These are phyloP conservation scores for Scaptomyza polygonia DNA, from an alignment of 2,888 invertebrate genomes.

Conservation along the genomic window DNA sequence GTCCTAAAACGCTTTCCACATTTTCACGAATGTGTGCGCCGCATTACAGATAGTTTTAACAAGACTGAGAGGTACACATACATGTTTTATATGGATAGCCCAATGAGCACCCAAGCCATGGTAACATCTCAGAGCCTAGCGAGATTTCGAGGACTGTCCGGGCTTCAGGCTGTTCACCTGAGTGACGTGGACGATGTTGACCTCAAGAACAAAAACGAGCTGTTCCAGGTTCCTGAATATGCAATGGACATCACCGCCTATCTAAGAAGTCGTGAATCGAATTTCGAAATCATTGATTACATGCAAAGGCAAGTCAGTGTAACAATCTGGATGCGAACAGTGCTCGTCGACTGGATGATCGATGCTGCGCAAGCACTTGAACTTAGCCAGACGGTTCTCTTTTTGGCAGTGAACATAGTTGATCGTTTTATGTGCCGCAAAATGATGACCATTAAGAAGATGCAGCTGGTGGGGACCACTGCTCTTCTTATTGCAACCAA, in stretches of 20 bases:
- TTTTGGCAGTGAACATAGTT: neutral
- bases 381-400: neutral
- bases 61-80: neutral
- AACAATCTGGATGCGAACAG: neutral
- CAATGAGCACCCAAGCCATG: neutral
- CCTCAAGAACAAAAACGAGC: neutral
- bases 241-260: neutral
- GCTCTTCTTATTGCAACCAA: neutral
- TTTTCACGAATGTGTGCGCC: neutral
- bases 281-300: neutral
- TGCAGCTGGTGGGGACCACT: neutral
- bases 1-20: neutral
- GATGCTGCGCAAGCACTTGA: neutral
- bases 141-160: neutral
- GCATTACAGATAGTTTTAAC: neutral
- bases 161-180: neutral
- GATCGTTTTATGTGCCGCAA: neutral
- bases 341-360: neutral
- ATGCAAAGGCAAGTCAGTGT: neutral
- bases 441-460: neutral
- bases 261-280: neutral
- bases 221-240: neutral
- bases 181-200: neutral
- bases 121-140: neutral
- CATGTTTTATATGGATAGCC: neutral